Evolutionary conservation across 53 echinoderm and acorn worm species (phyloP).

Genomic region (Apostichopus leukothele): DNA sequence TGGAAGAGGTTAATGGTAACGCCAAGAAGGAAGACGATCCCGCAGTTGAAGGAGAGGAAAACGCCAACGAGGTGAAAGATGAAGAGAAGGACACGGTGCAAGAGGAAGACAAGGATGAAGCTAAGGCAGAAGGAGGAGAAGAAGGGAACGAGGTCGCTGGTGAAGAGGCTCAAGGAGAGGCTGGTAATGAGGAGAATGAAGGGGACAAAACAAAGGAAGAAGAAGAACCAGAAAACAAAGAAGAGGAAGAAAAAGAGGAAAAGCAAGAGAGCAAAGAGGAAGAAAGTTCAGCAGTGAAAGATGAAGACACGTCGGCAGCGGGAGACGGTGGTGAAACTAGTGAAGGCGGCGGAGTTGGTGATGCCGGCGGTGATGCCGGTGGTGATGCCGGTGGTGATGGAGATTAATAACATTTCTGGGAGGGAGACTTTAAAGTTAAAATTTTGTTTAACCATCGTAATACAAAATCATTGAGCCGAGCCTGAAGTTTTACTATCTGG

Average conservation of each 20-base stretch:
- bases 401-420: too few relatives aligned
- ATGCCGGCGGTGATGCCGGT: neutral
- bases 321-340: neutral
- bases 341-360: neutral
- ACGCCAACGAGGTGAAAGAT: neutral
- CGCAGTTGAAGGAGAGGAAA: neutral
- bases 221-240: neutral
- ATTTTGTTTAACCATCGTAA: too few relatives aligned
- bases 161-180: neutral
- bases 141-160: neutral
- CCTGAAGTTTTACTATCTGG: neutral
- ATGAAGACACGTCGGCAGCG: neutral
- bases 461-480: too few relatives aligned
- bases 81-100: neutral
- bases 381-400: neutral
- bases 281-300: neutral
- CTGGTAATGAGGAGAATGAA: neutral
- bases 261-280: neutral
- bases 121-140: neutral
- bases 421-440: too few relatives aligned
- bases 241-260: constrained; percentile 8
- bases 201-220: neutral
- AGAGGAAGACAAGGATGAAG: neutral
- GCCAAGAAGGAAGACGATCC: neutral
- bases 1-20: neutral